Conservation (phyloP, 2,113 vertebrate genomes). For the Nesoenas mayeri region DNA sequence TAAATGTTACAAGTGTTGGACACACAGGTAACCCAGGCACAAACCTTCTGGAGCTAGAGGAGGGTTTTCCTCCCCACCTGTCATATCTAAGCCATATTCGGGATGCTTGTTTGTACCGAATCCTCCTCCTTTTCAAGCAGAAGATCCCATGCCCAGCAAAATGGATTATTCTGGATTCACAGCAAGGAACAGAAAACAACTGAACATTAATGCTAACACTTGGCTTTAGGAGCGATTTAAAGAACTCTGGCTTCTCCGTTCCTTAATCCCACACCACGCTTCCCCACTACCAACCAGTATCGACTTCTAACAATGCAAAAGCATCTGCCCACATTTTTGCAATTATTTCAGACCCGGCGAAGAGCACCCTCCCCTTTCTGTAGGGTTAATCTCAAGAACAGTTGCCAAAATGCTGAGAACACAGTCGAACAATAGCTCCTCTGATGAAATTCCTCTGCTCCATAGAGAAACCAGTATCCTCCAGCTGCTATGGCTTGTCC, state of each 20-base stretch:
- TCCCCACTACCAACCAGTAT: not conserved
- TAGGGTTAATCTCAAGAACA: slow-evolving; percentile 66
- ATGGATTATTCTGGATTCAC: no score
- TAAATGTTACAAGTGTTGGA: not conserved
- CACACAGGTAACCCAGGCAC: not conserved
- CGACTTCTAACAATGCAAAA: slow-evolving; percentile 10
- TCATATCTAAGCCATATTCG: accelerated
- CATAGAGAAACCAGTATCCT: slow-evolving; percentile 59
- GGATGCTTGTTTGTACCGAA: not conserved
- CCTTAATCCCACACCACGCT: not conserved
- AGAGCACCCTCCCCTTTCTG: slow-evolving; percentile 50
- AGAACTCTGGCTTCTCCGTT: not conserved
- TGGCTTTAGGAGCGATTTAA: slow-evolving; percentile 15
- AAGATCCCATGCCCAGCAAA: not conserved
- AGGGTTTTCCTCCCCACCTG: not conserved
- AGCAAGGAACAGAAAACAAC: not conserved
- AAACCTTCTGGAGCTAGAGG: not conserved
- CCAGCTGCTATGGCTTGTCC: slow-evolving; percentile 60
- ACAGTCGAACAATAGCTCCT: slow-evolving; percentile 56
- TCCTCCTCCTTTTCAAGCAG: not conserved
- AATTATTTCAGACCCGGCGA: not conserved
- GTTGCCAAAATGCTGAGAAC: slow-evolving; percentile 67
- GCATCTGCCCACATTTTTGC: slow-evolving; percentile 49
- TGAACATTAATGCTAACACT: not conserved
- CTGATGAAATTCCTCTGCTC: slow-evolving; percentile 64